Base-by-base conservation (phyloP, 2,797 vertebrate species). In the Sebastes taczanowskii region DNA sequence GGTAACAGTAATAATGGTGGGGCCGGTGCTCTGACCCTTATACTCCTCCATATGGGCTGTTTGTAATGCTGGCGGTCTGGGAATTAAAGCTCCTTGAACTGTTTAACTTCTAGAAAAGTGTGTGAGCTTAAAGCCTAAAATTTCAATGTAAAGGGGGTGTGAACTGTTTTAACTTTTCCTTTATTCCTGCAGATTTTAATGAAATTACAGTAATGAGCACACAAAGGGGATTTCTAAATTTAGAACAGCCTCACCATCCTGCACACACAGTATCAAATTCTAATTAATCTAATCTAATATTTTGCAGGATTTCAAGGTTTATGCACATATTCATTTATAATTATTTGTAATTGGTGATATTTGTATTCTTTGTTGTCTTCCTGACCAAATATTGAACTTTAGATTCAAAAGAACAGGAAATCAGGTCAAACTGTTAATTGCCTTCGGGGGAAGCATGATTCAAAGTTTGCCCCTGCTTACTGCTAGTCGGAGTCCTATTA, bases 351-450 rank as follows among this genome's bases (percentile, higher is more conserved):
- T 23, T 53, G 20, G 35, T 64, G 22, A 35, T 9, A 56, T 70
- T 18, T 62, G 14, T 32, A 53, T 49, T 59, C 42, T 78, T 55
- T 65, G n/a, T 46, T n/a, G 38, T 74, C 29, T 60, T 75, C 32
- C 11, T 80, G 73, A 84, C 80, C 63, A 74, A 25, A 61, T 83
- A 27, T 71, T 82, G 77, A 87, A 77, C 71, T 67, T 60, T 13
- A 60, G 68, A 83, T 89, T 81, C 53, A 84, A 82, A 82, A 86
- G 78, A 78, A 75, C 7, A 61, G 76, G 59, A 88, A 91, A 90
- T 70, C 58, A 75, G 90, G 88, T 91, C 89, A 89, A 72, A 75
- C 71, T 82, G 65, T 69, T 88, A 88, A 90, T 63, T 83, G 61
- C 66, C 84, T 75, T 87, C 30, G 2, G 63, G 52, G 74, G 70